These are phyloP conservation scores for Sinocyclocheilus maitianheensis DNA, from an alignment of 2,113 vertebrate genomes.

Conservation along the genomic window DNA sequence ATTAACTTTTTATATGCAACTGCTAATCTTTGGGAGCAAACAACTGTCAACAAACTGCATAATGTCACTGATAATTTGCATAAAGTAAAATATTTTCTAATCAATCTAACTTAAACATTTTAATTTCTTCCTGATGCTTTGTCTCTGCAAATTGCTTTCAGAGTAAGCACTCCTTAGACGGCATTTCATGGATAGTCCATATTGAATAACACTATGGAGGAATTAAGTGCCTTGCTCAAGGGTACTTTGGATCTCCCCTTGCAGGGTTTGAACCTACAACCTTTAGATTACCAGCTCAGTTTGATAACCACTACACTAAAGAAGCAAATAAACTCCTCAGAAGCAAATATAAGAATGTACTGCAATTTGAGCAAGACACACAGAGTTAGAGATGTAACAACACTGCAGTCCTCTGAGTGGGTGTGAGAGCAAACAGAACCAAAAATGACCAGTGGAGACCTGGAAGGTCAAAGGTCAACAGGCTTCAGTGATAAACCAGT, in stretches of 20 bases:
- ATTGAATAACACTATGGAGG: neutral
- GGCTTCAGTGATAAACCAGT: conserved; percentile 10
- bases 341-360: neutral
- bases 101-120: neutral
- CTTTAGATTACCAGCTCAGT: neutral
- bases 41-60: neutral
- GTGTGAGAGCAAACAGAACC: neutral
- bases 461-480: neutral
- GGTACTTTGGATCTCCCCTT: neutral
- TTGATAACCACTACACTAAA: neutral
- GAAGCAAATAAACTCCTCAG: neutral
- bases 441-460: neutral
- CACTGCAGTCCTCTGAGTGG: neutral
- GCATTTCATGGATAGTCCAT: neutral
- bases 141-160: neutral
- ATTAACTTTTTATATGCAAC: neutral
- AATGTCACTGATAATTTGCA: neutral
- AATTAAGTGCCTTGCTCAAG: neutral
- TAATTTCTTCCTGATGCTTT: neutral
- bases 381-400: neutral
- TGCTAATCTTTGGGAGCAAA: neutral
- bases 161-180: neutral
- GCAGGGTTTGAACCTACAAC: neutral
- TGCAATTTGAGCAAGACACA: neutral
- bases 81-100: neutral